Conservation (phyloP, 2,888 invertebrate genomes). For the Papilio elwesi region DNA sequence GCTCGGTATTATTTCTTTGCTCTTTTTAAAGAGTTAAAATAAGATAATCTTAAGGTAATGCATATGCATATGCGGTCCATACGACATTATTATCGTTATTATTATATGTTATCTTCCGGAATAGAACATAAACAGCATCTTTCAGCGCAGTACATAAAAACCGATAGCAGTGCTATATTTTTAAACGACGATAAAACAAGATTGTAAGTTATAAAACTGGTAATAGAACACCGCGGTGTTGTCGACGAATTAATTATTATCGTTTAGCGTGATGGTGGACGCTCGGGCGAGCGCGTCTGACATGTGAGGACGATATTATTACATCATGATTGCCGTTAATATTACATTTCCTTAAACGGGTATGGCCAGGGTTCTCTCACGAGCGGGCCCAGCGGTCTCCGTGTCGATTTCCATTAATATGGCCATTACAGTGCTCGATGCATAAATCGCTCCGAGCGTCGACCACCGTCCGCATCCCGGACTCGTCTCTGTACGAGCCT, state of each 20-base stretch:
- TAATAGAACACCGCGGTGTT: slow-evolving; percentile 40
- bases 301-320: slow-evolving; percentile 74
- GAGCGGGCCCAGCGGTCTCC: slow-evolving; percentile 58
- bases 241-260: slow-evolving; percentile 64
- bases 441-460: slow-evolving; percentile 72
- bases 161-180: slow-evolving; percentile 30
- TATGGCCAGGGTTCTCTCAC: slow-evolving; percentile 60
- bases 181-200: slow-evolving; percentile 37
- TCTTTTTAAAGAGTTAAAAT: no score
- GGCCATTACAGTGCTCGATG: slow-evolving; percentile 71
- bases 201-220: slow-evolving; percentile 38
- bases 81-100: slow-evolving; percentile 8
- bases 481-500: background rate
- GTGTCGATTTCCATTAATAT: slow-evolving; percentile 81
- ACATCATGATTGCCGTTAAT: slow-evolving; percentile 75
- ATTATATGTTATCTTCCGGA: slow-evolving; percentile 17
- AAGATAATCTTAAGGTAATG: background rate
- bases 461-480: slow-evolving; percentile 55
- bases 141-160: slow-evolving; percentile 22
- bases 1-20: no score
- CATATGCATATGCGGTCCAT: background rate
- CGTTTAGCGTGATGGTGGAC: slow-evolving; percentile 58
- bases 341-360: slow-evolving; percentile 76
- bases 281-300: slow-evolving; percentile 63
- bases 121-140: slow-evolving; percentile 19